phyloP scores from a whole-genome alignment of 2,888 invertebrate genomes.

The Acholoe squamosa region DNA sequence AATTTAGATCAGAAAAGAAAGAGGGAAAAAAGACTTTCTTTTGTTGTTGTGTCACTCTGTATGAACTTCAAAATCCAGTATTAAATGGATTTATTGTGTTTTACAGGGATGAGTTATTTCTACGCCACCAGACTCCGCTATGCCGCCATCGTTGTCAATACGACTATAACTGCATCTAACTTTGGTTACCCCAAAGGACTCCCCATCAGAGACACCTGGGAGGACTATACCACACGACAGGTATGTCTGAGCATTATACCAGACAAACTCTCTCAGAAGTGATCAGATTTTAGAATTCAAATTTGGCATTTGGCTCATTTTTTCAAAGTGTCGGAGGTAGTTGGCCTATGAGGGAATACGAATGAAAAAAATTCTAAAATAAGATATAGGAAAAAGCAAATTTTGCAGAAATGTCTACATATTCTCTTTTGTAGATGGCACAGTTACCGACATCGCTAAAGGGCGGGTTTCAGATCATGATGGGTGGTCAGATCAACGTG shows the following conservation, averaged over 20 bases:
- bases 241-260: too few relatives aligned
- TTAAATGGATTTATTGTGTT: too few relatives aligned
- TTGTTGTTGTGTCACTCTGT: too few relatives aligned
- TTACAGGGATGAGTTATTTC: constrained; percentile 35
- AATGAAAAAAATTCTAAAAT: too few relatives aligned
- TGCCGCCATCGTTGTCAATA: constrained; percentile 76
- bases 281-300: not conserved
- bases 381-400: not conserved
- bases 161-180: constrained; percentile 72
- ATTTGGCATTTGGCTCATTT: not conserved
- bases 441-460: constrained; percentile 73
- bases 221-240: constrained; percentile 72
- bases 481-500: constrained; percentile 68
- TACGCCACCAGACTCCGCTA: constrained; percentile 76
- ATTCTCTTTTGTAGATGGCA: constrained; percentile 72
- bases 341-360: too few relatives aligned
- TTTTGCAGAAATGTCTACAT: not conserved
- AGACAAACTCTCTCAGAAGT: too few relatives aligned
- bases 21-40: too few relatives aligned
- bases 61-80: too few relatives aligned
- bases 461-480: constrained; percentile 75
- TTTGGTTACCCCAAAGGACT: constrained; percentile 76
- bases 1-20: too few relatives aligned
- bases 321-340: not conserved
- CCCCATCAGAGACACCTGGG: constrained; percentile 75